phyloP scores from a whole-genome alignment of 2,113 vertebrate genomes.

The Pterophyllum scalare region DNA sequence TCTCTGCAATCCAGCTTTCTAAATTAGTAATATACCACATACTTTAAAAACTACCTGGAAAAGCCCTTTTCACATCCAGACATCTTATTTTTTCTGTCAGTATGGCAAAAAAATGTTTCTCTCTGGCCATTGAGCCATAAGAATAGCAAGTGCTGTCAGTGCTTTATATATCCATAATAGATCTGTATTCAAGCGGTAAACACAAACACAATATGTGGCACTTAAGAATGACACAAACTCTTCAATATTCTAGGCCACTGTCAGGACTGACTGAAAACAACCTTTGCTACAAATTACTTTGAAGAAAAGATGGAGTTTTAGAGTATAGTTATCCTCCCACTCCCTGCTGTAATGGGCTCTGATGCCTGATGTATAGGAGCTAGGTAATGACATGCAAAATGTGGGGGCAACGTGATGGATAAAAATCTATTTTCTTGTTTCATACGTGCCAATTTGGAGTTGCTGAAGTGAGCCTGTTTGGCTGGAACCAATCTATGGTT shows the following conservation, averaged over 20 bases:
- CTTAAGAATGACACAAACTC: slow-evolving; percentile 36
- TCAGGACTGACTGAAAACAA: slow-evolving; percentile 40
- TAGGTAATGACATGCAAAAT: slow-evolving; percentile 64
- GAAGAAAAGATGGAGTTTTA: slow-evolving; percentile 46
- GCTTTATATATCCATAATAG: slow-evolving; percentile 48
- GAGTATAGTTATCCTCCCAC: slow-evolving; percentile 54
- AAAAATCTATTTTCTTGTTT: slow-evolving; percentile 62
- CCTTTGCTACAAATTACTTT: slow-evolving; percentile 49
- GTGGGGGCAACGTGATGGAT: slow-evolving; percentile 54
- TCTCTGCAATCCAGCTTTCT: background rate
- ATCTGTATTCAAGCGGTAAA: slow-evolving; percentile 37
- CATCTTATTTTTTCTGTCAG: slow-evolving; percentile 16
- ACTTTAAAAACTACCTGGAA: slow-evolving; percentile 35
- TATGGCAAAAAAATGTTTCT: slow-evolving; percentile 41
- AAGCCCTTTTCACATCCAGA: slow-evolving; percentile 23
- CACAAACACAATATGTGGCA: background rate
- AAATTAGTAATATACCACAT: slow-evolving; percentile 18
- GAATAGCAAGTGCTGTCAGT: slow-evolving; percentile 49
- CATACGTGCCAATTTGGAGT: slow-evolving; percentile 62
- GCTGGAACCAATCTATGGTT: slow-evolving; percentile 17
- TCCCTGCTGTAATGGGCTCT: slow-evolving; percentile 45
- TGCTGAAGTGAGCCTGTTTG: slow-evolving; percentile 34
- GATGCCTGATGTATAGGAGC: slow-evolving; percentile 47
- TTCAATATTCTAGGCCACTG: slow-evolving; percentile 44
- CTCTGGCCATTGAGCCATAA: slow-evolving; percentile 19